phyloP scores from a whole-genome alignment of 2,888 invertebrate genomes.

The Acleris holmiana region DNA sequence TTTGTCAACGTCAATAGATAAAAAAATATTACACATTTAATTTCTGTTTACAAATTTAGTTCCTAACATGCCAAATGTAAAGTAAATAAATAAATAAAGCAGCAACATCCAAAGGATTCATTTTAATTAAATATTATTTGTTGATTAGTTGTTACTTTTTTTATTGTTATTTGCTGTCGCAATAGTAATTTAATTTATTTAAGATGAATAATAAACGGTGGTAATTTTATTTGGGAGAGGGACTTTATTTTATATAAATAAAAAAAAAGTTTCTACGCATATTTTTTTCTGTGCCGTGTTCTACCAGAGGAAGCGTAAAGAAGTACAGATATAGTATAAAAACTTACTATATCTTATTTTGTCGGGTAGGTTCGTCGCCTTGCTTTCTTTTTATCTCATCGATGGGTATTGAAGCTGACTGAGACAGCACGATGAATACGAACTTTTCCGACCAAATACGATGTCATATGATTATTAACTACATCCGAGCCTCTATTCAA shows the following conservation, averaged over 20 bases:
- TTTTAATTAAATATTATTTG: constrained; percentile 42
- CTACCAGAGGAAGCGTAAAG: too few relatives aligned
- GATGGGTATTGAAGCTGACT: too few relatives aligned
- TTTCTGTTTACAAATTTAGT: constrained; percentile 43
- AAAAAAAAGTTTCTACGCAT: background rate
- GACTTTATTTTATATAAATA: background rate
- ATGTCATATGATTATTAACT: too few relatives aligned
- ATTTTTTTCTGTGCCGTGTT: background rate
- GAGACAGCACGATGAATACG: too few relatives aligned
- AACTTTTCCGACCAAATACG: too few relatives aligned
- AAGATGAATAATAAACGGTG: background rate
- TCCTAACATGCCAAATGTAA: constrained; percentile 56
- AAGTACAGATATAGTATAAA: too few relatives aligned
- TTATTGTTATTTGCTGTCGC: constrained; percentile 16
- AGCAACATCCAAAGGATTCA: constrained; percentile 44
- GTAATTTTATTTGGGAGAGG: constrained; percentile 6
- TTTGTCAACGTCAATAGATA: too few relatives aligned
- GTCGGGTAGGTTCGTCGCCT: too few relatives aligned
- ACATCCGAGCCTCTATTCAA: too few relatives aligned
- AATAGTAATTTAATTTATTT: constrained; percentile 14
- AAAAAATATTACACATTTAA: background rate
- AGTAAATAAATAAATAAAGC: constrained; percentile 28
- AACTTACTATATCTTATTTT: too few relatives aligned
- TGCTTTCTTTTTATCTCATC: too few relatives aligned
- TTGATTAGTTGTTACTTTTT: constrained; percentile 45